These are phyloP conservation scores for Acleris cristana DNA, from an alignment of 2,888 invertebrate genomes.

Conservation along the genomic window DNA sequence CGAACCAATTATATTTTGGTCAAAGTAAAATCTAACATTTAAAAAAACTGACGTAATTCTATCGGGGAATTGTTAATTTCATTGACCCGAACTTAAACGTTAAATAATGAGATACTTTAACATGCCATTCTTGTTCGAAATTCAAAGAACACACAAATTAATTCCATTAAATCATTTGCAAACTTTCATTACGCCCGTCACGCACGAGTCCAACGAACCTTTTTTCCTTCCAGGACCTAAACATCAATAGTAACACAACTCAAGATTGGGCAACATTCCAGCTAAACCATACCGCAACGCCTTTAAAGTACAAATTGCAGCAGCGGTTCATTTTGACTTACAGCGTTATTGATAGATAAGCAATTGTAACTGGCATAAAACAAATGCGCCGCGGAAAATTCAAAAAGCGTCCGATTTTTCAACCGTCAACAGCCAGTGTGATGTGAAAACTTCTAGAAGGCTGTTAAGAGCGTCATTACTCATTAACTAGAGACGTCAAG, in stretches of 20 bases:
- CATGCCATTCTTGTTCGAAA: constrained; percentile 18
- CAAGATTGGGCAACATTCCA: too few relatives aligned
- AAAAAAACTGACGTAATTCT: too few relatives aligned
- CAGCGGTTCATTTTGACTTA: too few relatives aligned
- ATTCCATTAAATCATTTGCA: constrained; percentile 32
- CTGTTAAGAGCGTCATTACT: constrained; percentile 9
- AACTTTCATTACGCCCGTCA: constrained; percentile 25
- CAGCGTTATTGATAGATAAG: too few relatives aligned
- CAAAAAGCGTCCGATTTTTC: constrained; percentile 23
- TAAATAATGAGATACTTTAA: not conserved
- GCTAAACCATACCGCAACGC: too few relatives aligned
- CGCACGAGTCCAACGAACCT: constrained; percentile 30
- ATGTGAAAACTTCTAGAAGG: constrained; percentile 17
- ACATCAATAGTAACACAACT: not conserved
- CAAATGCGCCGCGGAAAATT: constrained; percentile 21
- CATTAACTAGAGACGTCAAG: constrained; percentile 12
- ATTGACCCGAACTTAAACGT: not conserved
- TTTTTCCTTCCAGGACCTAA: constrained; percentile 3
- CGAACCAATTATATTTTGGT: too few relatives aligned
- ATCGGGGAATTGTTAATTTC: too few relatives aligned
- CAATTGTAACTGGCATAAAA: constrained; percentile 11
- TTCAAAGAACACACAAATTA: constrained; percentile 30
- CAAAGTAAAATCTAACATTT: too few relatives aligned
- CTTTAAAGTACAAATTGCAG: too few relatives aligned
- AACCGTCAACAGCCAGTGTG: constrained; percentile 16